These are phyloP conservation scores for Drosophila serrata DNA, from an alignment of 1,140 invertebrate genomes.

Conservation along the genomic window DNA sequence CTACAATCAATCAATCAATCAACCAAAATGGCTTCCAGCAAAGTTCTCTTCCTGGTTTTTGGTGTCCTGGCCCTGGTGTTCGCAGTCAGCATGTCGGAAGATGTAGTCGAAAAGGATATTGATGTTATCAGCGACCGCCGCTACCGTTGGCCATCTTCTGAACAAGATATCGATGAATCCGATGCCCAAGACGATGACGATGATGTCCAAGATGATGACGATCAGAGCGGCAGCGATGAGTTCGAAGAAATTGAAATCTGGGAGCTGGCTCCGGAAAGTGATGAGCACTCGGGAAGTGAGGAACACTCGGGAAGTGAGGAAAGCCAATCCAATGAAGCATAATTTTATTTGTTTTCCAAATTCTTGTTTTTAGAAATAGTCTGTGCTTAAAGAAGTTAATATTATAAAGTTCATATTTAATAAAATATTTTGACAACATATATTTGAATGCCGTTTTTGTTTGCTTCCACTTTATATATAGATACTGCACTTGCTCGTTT, in stretches of 20 bases:
- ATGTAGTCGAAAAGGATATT: conserved; percentile 3
- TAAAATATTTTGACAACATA: background rate
- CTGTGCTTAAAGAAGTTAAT: background rate
- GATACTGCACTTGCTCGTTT: conserved; percentile 12
- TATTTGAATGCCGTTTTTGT: background rate
- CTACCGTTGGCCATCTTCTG: conserved; percentile 56
- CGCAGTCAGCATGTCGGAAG: conserved; percentile 14
- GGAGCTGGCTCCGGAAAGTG: background rate
- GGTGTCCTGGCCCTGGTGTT: conserved; percentile 62
- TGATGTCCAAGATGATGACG: background rate
- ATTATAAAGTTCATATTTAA: conserved; percentile 5
- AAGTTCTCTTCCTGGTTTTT: conserved; percentile 56
- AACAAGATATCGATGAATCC: conserved; percentile 1
- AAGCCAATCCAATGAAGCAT: conserved; percentile 25
- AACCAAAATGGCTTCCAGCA: conserved; percentile 57
- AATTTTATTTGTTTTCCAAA: background rate
- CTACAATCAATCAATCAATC: conserved; percentile 23
- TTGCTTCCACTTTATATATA: background rate
- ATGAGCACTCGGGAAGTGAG: background rate
- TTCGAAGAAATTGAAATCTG: background rate
- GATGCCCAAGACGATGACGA: background rate
- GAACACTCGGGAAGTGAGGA: background rate
- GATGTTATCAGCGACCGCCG: conserved; percentile 64
- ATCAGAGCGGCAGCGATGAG: background rate
- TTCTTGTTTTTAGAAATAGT: conserved; percentile 34